Evolutionary conservation across 2,113 vertebrate species (phyloP).

Genomic region (Todiramphus saurophagus): DNA sequence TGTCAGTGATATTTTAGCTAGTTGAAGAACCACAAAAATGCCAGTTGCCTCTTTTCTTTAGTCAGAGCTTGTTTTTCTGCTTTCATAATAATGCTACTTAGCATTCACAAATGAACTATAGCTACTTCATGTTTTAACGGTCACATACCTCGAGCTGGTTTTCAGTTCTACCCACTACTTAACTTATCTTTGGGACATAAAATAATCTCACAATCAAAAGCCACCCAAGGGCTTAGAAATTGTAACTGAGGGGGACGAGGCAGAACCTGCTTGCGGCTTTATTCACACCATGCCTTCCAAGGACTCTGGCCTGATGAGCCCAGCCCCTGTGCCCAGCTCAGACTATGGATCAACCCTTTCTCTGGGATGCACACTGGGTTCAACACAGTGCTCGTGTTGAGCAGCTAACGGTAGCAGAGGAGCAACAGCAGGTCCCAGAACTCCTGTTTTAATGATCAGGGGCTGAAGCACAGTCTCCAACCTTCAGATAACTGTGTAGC

Average conservation of each 20-base stretch:
- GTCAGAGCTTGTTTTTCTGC: not conserved
- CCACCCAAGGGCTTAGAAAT: not conserved
- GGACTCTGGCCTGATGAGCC: not conserved
- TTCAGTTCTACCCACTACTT: not conserved
- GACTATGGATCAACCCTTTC: not conserved
- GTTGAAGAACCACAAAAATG: not conserved
- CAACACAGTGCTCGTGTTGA: not conserved
- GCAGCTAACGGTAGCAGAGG: not conserved
- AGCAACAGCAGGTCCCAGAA: not conserved
- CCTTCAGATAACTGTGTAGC: not conserved
- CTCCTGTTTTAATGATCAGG: not conserved
- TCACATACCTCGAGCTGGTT: not conserved
- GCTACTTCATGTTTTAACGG: not conserved
- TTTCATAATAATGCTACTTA: not conserved
- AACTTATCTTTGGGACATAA: not conserved
- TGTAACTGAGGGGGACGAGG: not conserved
- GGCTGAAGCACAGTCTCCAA: not conserved
- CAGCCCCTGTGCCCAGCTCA: not conserved
- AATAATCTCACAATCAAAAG: not conserved
- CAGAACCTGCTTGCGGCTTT: not conserved
- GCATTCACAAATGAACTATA: not conserved
- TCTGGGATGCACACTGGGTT: not conserved
- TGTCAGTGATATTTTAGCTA: not conserved
- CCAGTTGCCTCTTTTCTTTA: not conserved
- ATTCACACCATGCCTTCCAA: not conserved